These are phyloP conservation scores for Volucella bombylans DNA, from an alignment of 2,888 invertebrate species.

Conservation along the genomic window DNA sequence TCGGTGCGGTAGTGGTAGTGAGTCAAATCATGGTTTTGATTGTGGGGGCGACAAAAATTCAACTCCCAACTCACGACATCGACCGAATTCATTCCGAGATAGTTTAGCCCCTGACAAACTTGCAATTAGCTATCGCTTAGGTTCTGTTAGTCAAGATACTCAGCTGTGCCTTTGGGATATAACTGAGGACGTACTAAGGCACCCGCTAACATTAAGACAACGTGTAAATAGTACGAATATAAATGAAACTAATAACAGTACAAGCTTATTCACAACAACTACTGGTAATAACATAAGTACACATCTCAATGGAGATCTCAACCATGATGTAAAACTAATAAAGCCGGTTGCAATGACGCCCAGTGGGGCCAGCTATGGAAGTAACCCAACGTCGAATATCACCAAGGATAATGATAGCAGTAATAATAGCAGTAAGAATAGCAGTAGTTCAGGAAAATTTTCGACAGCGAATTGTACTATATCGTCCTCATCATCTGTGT, in stretches of 20 bases:
- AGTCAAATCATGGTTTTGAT: slow-evolving; percentile 77
- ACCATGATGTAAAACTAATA: slow-evolving; percentile 81
- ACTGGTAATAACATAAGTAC: slow-evolving; percentile 52
- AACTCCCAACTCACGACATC: slow-evolving; percentile 78
- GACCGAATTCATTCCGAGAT: slow-evolving; percentile 81
- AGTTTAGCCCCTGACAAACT: slow-evolving; percentile 81
- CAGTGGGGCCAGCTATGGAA: slow-evolving; percentile 46
- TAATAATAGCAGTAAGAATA: slow-evolving; percentile 80
- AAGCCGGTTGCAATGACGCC: slow-evolving; percentile 79
- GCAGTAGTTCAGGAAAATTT: slow-evolving; percentile 81
- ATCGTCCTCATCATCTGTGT: slow-evolving; percentile 81
- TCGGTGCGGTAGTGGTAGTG: slow-evolving; percentile 65
- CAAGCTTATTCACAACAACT: slow-evolving; percentile 61
- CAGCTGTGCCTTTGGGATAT: slow-evolving; percentile 99
- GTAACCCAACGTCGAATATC: slow-evolving; percentile 59
- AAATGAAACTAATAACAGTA: slow-evolving; percentile 77
- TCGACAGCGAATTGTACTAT: slow-evolving; percentile 82
- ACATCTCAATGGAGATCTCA: slow-evolving; percentile 80
- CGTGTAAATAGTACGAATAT: slow-evolving; percentile 79
- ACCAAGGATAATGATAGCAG: slow-evolving; percentile 74
- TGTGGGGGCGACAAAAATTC: slow-evolving; percentile 78
- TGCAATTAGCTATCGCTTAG: slow-evolving; percentile 91
- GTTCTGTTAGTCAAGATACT: slow-evolving; percentile 98
- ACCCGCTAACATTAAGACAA: slow-evolving; percentile 84
- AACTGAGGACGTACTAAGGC: slow-evolving; percentile 95